phyloP scores from a whole-genome alignment of 2,888 invertebrate species.

The Gibbula magus region DNA sequence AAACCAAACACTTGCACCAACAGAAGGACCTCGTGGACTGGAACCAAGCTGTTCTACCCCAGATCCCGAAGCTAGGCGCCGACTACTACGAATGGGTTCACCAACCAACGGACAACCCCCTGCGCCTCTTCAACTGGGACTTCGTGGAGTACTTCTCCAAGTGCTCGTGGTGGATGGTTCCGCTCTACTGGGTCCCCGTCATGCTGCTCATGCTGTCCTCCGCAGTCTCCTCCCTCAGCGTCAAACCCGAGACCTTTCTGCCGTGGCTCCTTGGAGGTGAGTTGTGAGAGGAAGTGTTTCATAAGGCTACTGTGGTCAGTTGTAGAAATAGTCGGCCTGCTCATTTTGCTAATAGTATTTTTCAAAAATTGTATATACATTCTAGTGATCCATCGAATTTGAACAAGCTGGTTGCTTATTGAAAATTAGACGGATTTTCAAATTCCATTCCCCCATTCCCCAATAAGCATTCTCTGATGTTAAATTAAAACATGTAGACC shows the following conservation, averaged over 20 bases:
- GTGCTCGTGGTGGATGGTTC: conserved; percentile 70
- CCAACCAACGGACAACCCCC: conserved; percentile 74
- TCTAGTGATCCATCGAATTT: too few relatives aligned
- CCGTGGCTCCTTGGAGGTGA: conserved; percentile 15
- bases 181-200: conserved; percentile 67
- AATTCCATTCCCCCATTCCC: too few relatives aligned
- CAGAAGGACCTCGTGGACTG: conserved; percentile 73
- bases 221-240: conserved; percentile 45
- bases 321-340: too few relatives aligned
- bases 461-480: too few relatives aligned
- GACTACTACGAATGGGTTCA: conserved; percentile 76
- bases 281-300: not conserved
- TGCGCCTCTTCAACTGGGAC: conserved; percentile 73
- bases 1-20: too few relatives aligned
- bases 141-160: conserved; percentile 65
- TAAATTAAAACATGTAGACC: too few relatives aligned
- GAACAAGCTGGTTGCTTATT: too few relatives aligned
- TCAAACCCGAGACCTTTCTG: conserved; percentile 31
- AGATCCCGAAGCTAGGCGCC: conserved; percentile 73
- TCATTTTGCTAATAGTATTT: too few relatives aligned
- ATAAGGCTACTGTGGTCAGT: not conserved
- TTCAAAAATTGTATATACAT: too few relatives aligned
- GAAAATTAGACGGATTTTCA: too few relatives aligned
- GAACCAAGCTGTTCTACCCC: conserved; percentile 72
- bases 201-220: conserved; percentile 42